A percentile compares a stretch with the other conserved stretches of the same genome.
phyloP scores from a whole-genome alignment of 2,113 vertebrate species.

The Rutilus rutilus region DNA sequence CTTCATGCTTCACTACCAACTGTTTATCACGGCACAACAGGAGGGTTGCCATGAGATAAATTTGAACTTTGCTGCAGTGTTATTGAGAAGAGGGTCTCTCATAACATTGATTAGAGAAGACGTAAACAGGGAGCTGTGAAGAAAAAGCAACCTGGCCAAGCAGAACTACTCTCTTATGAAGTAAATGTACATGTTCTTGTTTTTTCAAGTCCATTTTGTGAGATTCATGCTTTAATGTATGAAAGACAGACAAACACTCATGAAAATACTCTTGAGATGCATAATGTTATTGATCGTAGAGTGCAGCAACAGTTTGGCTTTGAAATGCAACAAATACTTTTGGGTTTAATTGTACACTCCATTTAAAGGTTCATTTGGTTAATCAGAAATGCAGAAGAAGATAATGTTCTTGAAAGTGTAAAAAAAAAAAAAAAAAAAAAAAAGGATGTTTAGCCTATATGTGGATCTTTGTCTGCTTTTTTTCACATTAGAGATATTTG shows the following conservation, averaged over 20 bases:
- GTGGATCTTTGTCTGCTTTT: background rate
- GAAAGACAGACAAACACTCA: background rate
- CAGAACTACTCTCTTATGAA: background rate
- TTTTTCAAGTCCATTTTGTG: background rate
- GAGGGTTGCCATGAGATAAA: slow-evolving; percentile 51
- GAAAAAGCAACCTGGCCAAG: background rate
- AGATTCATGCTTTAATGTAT: background rate
- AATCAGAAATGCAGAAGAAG: background rate
- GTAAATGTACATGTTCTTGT: background rate
- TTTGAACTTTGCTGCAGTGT: slow-evolving; percentile 29
- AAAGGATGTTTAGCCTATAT: background rate
- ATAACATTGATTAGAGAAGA: slow-evolving; percentile 30
- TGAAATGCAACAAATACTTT: background rate
- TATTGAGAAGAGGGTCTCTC: slow-evolving; percentile 22
- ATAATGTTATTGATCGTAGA: background rate
- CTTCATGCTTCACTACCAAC: slow-evolving; percentile 28
- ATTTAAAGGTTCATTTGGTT: background rate
- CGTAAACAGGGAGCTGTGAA: slow-evolving; percentile 27
- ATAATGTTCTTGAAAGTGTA: background rate
- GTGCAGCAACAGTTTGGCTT: background rate
- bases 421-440: no score
- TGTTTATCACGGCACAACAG: slow-evolving; percentile 51
- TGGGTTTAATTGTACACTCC: background rate
- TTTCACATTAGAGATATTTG: background rate
- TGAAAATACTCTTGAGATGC: background rate